Base-by-base conservation (phyloP, 2,888 invertebrate genomes). In the Fragum whitleyi region DNA sequence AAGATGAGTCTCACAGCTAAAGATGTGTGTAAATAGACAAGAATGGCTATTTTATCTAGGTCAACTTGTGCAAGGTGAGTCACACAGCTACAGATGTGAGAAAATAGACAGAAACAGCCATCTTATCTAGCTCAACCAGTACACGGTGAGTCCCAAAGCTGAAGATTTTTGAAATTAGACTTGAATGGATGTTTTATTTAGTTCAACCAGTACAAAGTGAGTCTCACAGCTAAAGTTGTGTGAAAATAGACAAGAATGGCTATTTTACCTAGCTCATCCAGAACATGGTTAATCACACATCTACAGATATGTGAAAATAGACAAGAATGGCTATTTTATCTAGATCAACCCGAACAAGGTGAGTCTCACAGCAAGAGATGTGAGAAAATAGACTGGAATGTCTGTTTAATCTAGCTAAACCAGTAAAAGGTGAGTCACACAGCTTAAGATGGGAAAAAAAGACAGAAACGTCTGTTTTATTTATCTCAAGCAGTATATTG, bases 321-420 rank as follows among this genome's bases (percentile, higher is more conserved):
- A 3, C 86, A 88, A 55, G 84, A 89, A 19, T 90, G 91, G 87
- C 86, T 88, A 14, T 91, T 92, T 81, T 91, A 88, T 73, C 83
- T 92, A 14, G 88, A 89, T 39, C 93, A 93, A 73, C 92, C 92
- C 32, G 89, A 91, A 11, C 88, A 91, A 89, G 93, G 93, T 91
- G 80, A 32, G 86, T 85, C 61, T 69, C 76, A 28, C 71, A 92
- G 59, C 82, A 92, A 23, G 89, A 92, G 83, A 89, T 89, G 82
- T 86, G 88, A 80, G 88, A 88, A 70, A 73, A 70, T 16, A 59
- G 74, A 3, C 86, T 88, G 51, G 84, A 89, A 19, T 90, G 91
- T 86, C 86, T 88, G 16, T 91, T 92, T 81, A 91, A 88, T 73
- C 84, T 92, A 14, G 88, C 89, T 32, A 92, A 93, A 72, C 92